Evolutionary conservation across 2,797 vertebrate species (phyloP).

Genomic region (Phrynocephalus guinanensis): DNA sequence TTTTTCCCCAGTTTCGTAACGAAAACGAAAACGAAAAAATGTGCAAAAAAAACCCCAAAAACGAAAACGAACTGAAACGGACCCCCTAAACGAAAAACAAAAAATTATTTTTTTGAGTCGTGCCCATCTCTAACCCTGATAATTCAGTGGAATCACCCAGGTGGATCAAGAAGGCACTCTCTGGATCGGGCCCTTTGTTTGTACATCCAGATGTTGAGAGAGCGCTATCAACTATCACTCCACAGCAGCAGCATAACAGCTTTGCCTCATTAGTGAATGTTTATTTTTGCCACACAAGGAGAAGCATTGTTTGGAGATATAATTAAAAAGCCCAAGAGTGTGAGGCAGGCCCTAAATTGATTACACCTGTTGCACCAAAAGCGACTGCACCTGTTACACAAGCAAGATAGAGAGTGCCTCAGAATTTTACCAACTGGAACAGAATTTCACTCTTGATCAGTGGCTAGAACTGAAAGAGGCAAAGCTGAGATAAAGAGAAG

Average conservation of each 20-base stretch:
- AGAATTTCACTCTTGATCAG: neutral
- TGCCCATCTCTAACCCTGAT: neutral
- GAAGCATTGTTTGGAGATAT: neutral
- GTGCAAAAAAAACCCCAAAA: too few relatives aligned
- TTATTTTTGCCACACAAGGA: slow-evolving; percentile 20
- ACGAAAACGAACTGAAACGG: too few relatives aligned
- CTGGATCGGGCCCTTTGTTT: neutral
- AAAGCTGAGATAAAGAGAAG: neutral
- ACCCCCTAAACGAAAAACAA: too few relatives aligned
- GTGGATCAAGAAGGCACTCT: neutral
- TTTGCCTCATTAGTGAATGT: slow-evolving; percentile 37
- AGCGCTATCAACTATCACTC: neutral
- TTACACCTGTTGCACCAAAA: neutral
- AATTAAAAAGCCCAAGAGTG: neutral
- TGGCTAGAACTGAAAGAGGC: neutral
- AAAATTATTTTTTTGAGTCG: too few relatives aligned
- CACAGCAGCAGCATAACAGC: slow-evolving; percentile 39
- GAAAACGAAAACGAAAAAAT: too few relatives aligned
- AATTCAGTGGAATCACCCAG: neutral
- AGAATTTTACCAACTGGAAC: neutral
- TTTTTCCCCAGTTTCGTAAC: too few relatives aligned
- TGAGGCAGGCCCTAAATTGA: neutral
- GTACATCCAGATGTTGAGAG: fast-evolving
- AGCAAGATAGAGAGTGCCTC: neutral
- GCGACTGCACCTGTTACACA: neutral